Percentiles rank a stretch among this genome's conserved stretches.
These are phyloP conservation scores for Sphaerophoria taeniata DNA, from an alignment of 2,888 invertebrate genomes.

Conservation along the genomic window DNA sequence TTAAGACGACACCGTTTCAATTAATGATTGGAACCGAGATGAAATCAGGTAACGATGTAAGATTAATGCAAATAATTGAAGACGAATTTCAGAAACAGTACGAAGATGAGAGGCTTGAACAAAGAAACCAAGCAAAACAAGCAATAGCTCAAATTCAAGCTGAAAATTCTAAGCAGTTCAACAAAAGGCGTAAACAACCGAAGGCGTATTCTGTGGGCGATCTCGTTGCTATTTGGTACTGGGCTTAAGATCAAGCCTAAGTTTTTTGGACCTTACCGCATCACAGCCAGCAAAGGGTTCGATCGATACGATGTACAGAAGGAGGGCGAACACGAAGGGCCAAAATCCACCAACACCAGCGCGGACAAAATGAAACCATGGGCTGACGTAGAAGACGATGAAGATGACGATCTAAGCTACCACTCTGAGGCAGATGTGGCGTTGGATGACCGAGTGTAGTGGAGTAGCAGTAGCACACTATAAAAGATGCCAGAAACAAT, in stretches of 20 bases:
- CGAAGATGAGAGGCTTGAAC: slow-evolving; percentile 19
- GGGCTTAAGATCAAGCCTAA: slow-evolving; percentile 9
- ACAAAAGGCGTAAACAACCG: slow-evolving; percentile 13
- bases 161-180: slow-evolving; percentile 19
- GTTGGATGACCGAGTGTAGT: too few species aligned
- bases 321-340: too few species aligned
- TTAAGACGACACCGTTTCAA: slow-evolving; percentile 26
- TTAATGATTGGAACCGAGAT: background rate
- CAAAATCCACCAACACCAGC: too few species aligned
- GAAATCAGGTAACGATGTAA: background rate
- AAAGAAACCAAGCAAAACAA: background rate
- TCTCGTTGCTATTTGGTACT: slow-evolving; percentile 6
- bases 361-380: too few species aligned
- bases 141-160: background rate
- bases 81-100: slow-evolving; percentile 23
- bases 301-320: slow-evolving; percentile 7
- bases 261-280: slow-evolving; percentile 8
- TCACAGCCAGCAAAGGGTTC: background rate
- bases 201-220: slow-evolving; percentile 13
- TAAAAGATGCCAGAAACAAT: too few species aligned
- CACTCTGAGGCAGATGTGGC: too few species aligned
- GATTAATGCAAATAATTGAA: background rate
- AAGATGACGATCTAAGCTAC: too few species aligned
- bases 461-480: too few species aligned
- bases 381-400: too few species aligned